A percentile compares a stretch with the other conserved stretches of the same genome.
These are phyloP conservation scores for Pandion haliaetus DNA, from an alignment of 2,113 vertebrate species.

Conservation along the genomic window DNA sequence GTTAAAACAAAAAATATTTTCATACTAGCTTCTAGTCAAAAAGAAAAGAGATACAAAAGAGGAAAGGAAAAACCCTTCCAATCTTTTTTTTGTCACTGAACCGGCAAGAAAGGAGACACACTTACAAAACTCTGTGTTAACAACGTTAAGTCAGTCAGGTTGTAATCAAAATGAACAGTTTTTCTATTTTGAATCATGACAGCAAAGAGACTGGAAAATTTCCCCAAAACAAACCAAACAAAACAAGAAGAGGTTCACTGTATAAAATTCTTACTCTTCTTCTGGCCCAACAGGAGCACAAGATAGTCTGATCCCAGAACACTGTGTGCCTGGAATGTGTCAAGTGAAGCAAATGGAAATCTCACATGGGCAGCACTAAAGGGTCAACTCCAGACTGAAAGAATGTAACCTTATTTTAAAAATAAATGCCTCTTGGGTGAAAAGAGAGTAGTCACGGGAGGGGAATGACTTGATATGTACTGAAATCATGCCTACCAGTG, in stretches of 20 bases:
- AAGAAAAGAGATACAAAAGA: background rate
- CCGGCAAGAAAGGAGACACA: background rate
- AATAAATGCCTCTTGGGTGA: conserved; percentile 15
- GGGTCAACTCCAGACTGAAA: conserved; percentile 35
- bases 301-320: background rate
- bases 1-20: background rate
- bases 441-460: background rate
- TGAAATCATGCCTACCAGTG: background rate
- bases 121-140: background rate
- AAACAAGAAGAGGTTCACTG: background rate
- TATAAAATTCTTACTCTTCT: background rate
- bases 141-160: background rate
- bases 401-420: conserved; percentile 54
- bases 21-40: background rate
- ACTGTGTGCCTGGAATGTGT: conserved; percentile 22
- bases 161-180: background rate
- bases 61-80: background rate
- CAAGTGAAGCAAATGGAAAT: conserved; percentile 37
- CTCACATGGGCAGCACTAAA: background rate
- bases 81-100: background rate
- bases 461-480: background rate
- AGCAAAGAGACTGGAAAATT: background rate
- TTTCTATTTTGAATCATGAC: background rate
- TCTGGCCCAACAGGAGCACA: background rate
- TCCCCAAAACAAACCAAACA: background rate